Percentiles rank a stretch among this genome's conserved stretches.
Evolutionary conservation across 2,888 invertebrate species (phyloP).

Genomic region (Margaritifera margaritifera): DNA sequence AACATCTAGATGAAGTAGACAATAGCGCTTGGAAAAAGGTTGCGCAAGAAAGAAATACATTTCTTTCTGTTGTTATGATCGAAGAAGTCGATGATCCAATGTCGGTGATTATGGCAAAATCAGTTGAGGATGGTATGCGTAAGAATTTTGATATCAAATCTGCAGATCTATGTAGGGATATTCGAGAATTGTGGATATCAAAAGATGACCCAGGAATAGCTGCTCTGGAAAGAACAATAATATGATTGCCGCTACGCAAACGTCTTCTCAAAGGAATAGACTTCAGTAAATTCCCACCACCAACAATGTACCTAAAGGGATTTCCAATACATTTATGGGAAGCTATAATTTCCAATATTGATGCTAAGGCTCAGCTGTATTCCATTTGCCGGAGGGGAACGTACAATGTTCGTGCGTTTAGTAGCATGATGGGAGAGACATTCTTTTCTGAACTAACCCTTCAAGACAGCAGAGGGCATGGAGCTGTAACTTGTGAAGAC

Average conservation of each 20-base stretch:
- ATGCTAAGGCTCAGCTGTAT: slow-evolving; percentile 20
- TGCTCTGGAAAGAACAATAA: no score
- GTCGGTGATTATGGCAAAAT: slow-evolving; percentile 32
- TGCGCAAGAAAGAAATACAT: no score
- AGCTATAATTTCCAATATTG: slow-evolving; percentile 20
- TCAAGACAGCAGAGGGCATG: no score
- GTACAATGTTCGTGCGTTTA: slow-evolving; percentile 26
- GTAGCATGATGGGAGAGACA: slow-evolving; percentile 21
- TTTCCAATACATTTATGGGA: slow-evolving; percentile 32
- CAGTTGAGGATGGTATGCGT: slow-evolving; percentile 23
- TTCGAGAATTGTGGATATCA: slow-evolving; percentile 28
- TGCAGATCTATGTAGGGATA: slow-evolving; percentile 29
- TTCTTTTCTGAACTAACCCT: no score
- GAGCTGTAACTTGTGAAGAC: slow-evolving; percentile 25
- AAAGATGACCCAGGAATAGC: slow-evolving; percentile 32
- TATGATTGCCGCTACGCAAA: no score
- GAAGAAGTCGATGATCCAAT: no score
- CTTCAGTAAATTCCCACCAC: no score
- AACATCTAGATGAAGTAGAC: slow-evolving; percentile 18
- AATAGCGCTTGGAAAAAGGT: no score
- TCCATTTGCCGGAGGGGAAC: slow-evolving; percentile 9
- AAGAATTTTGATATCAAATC: slow-evolving; percentile 15
- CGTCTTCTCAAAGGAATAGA: no score
- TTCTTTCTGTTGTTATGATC: slow-evolving; percentile 34
- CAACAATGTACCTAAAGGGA: slow-evolving; percentile 14